Base-by-base conservation (phyloP, 2,113 vertebrate species). In the Archocentrus centrarchus region DNA sequence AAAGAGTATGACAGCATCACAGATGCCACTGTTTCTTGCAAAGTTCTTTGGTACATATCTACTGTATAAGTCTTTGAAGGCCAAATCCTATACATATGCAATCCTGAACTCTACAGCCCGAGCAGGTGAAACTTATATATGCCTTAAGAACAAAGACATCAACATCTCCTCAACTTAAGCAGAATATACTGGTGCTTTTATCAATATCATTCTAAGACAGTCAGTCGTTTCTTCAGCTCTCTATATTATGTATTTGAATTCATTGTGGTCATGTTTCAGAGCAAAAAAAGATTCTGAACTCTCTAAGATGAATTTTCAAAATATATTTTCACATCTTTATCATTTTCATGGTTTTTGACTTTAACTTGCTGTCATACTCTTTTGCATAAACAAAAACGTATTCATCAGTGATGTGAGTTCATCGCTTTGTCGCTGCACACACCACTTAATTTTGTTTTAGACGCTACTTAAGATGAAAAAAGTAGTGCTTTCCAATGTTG, bases 61-160 rank as follows among this genome's bases (percentile, higher is more conserved):
- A 61, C 86, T 83, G 86, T 83, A 57, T 82, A 70, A 86, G 85
- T 88, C 84, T 87, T 53, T 76, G 57, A 79, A 87, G 86, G 86
- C 88, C 78, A 90, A 88, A 85, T 87, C 62, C 64, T 88, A 78
- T 62, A 92, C 90, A 90, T 96, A 95, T 96, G 95, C 95, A 96
- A 95, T 88, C 88, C 81, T 88, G 39, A 89, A 88, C 75, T 89
- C 84, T 66, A 91, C 82, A 90, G 77, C 79, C 63, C 30, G 17
- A 93, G 89, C 94, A 95, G 91, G 90, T 94, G 53, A 89, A 79
- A 92, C 76, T 78, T 76, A 79, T 24, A 70, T 89, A 95, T 95
- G 96, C 95, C 96, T 96, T 96, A 96, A 94, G 11, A 81, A 84
- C 66, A 88, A 86, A 89, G 81, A 94, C 75, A 41, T 90, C 79